phyloP scores from a whole-genome alignment of 2,113 vertebrate genomes.

The Tautogolabrus adspersus region DNA sequence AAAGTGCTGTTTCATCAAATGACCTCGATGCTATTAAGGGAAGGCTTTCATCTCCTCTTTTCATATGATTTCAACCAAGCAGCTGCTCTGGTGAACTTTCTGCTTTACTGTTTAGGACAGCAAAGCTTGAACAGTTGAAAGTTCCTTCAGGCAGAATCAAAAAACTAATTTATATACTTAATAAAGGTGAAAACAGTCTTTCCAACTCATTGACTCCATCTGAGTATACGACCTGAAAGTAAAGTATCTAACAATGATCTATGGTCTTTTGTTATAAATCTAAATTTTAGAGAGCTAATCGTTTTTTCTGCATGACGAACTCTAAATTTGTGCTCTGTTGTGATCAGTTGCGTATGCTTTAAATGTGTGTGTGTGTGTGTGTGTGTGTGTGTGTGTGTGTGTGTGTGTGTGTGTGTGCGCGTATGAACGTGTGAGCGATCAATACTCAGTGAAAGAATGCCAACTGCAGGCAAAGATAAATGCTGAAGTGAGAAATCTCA shows the following conservation, averaged over 20 bases:
- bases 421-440: constrained; percentile 38
- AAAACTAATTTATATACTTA: constrained; percentile 11
- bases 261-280: constrained; percentile 26
- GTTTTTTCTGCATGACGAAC: constrained; percentile 27
- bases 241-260: constrained; percentile 23
- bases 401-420: not conserved
- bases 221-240: constrained; percentile 1
- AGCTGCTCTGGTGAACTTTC: constrained; percentile 19
- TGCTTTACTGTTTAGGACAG: not conserved
- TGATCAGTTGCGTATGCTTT: constrained; percentile 10
- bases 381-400: not conserved
- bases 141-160: constrained; percentile 9
- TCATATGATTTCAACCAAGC: not conserved
- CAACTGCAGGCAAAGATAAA: constrained; percentile 67
- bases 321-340: constrained; percentile 3
- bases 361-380: not conserved
- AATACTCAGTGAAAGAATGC: constrained; percentile 60
- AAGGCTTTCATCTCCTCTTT: constrained; percentile 2
- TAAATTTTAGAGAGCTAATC: constrained; percentile 8
- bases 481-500: constrained; percentile 62
- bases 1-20: constrained; percentile 29
- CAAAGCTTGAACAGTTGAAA: not conserved
- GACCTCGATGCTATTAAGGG: not conserved
- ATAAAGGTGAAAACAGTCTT: constrained; percentile 21
- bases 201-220: constrained; percentile 26